Conservation (phyloP, 2,113 vertebrate genomes). For the Dipodomys merriami region DNA sequence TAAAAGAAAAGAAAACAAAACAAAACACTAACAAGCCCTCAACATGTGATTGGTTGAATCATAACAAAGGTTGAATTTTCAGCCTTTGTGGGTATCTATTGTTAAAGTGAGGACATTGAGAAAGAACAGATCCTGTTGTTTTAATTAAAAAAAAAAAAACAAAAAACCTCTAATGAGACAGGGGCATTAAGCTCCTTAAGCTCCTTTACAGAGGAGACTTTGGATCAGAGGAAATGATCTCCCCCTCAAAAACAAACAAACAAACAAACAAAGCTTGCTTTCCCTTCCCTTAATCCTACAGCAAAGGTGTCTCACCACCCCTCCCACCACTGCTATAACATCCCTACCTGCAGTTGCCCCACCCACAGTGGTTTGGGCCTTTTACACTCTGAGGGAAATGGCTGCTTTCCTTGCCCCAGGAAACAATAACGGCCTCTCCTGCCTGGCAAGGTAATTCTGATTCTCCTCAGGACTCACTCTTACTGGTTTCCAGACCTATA, state of each 20-base stretch:
- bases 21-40: background rate
- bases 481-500: background rate
- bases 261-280: too few relatives aligned
- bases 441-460: background rate
- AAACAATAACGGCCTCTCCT: background rate
- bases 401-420: background rate
- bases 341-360: background rate
- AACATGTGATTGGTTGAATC: too few relatives aligned
- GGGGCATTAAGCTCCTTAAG: too few relatives aligned
- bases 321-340: background rate
- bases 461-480: background rate
- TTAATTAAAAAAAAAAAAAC: too few relatives aligned
- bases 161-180: too few relatives aligned
- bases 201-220: background rate
- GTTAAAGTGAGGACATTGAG: too few relatives aligned
- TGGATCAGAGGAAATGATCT: background rate
- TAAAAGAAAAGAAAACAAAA: background rate
- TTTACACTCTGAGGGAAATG: background rate
- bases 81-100: background rate
- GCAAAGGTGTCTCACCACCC: background rate
- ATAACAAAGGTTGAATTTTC: background rate
- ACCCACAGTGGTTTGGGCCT: background rate
- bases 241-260: background rate
- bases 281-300: background rate
- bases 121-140: too few relatives aligned